Evolutionary conservation across 1,140 invertebrate species (phyloP), one percentile per base, ranked within the genome.

Genomic region (Penaeus indicus): DNA sequence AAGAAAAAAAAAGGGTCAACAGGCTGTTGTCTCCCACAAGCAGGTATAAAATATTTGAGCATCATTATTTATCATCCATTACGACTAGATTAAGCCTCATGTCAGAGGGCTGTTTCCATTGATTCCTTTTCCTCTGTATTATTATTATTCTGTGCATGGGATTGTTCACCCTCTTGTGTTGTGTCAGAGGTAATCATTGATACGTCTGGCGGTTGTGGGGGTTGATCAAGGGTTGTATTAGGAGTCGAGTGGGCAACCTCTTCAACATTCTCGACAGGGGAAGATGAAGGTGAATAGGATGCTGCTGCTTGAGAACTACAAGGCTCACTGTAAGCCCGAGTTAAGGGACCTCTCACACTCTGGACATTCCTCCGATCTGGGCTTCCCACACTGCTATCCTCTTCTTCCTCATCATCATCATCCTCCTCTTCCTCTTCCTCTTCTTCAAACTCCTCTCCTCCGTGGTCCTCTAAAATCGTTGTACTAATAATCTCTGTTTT

Each of bases 401-500:
- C 84, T 13, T 84, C 81, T 13, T 86, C 89, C 63, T 90, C 90
- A 11, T 91, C 90, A 38, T 91, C 88, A 21, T 89, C 88, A 47
- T 90, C 88, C 8, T 91, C 90, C 21, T 89, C 88, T 13, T 89
- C 88, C 42, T 90, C 86, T 38, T 91, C 88, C 27, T 87, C 88
- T 62, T 90, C 88, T 81, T 91, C 90, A 60, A 89, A 90, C 67
- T 96, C 95, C 91, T 96, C 95, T 93, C 96, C 96, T 91, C 95
- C 95, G 91, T 95, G 95, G 91, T 95, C 96, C 93, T 97, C 96
- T n/a, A 95, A 95, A 92, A 97, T 97, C 77, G 96, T 96, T 13
- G 96, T 96, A 21, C 96, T 96, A 89, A 97, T 94, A 27, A 97
- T 96, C 91, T 97, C 96, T 18, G 95, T 96, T 91, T 96, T 93